Evolutionary conservation across 2,113 vertebrate species (phyloP).

Genomic region (Uria lomvia): DNA sequence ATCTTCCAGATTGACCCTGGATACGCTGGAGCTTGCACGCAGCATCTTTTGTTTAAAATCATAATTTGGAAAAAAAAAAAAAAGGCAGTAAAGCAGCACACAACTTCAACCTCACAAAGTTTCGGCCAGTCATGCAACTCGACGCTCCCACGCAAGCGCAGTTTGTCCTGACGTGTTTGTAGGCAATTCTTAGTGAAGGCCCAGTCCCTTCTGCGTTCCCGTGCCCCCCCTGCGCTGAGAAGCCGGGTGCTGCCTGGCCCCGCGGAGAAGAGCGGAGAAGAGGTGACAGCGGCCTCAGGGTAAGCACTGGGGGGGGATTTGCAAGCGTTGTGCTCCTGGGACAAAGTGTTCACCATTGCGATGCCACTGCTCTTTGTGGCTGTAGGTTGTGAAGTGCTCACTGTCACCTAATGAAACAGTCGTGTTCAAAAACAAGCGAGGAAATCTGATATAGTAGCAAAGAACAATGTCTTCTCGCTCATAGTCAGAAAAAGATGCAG

Average conservation of each 20-base stretch:
- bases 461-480: background rate
- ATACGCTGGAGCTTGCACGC: rapidly evolving
- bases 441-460: background rate
- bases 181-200: background rate
- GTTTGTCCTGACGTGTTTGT: background rate
- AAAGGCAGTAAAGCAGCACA: background rate
- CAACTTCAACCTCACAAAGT: background rate
- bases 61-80: background rate
- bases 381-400: background rate
- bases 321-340: background rate
- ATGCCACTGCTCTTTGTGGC: background rate
- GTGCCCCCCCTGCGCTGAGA: background rate
- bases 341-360: background rate
- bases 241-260: background rate
- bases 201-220: background rate
- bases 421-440: background rate
- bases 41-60: background rate
- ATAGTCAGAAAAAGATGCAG: background rate
- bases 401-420: background rate
- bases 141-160: rapidly evolving
- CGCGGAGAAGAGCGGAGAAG: background rate
- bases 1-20: background rate
- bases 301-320: too few species aligned
- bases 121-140: background rate
- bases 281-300: background rate